Evolutionary conservation across 2,888 invertebrate species (phyloP).

Genomic region (Teleogryllus oceanicus): DNA sequence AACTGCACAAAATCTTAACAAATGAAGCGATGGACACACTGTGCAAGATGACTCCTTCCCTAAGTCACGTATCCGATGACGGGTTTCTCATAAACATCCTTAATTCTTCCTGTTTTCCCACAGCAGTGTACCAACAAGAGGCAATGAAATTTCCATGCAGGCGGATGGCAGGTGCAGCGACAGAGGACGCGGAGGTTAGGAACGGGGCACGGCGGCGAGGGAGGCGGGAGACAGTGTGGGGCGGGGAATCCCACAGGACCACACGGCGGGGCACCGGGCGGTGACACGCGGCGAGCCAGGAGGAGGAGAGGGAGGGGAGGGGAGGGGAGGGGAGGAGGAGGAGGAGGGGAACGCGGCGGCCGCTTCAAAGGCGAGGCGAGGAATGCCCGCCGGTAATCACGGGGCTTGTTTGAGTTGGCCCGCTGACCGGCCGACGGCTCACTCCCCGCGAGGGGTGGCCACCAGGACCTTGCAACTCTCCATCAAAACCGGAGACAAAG

Average conservation of each 20-base stretch:
- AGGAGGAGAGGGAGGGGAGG: background rate
- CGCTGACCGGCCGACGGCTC: background rate
- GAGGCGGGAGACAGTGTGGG: background rate
- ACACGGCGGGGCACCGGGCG: background rate
- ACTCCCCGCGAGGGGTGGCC: too few species aligned
- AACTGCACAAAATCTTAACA: too few species aligned
- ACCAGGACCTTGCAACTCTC: too few species aligned
- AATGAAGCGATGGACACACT: too few species aligned
- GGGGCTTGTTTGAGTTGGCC: constrained; percentile 2
- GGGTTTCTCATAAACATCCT: too few species aligned
- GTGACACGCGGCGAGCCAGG: background rate
- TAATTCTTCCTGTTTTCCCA: too few species aligned
- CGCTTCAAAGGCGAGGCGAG: background rate
- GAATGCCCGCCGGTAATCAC: constrained; percentile 18
- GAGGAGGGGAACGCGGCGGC: background rate
- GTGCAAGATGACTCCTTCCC: too few species aligned
- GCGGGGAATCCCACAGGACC: background rate
- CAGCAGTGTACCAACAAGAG: too few species aligned
- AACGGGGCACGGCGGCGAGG: background rate
- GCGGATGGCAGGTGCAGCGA: background rate
- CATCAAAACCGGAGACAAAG: too few species aligned
- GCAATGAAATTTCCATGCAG: background rate
- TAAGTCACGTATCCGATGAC: too few species aligned
- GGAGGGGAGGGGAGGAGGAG: background rate
- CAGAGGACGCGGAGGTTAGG: too few species aligned